Conservation (phyloP, 1,140 invertebrate genomes). For the Rhynchophorus ferrugineus region DNA sequence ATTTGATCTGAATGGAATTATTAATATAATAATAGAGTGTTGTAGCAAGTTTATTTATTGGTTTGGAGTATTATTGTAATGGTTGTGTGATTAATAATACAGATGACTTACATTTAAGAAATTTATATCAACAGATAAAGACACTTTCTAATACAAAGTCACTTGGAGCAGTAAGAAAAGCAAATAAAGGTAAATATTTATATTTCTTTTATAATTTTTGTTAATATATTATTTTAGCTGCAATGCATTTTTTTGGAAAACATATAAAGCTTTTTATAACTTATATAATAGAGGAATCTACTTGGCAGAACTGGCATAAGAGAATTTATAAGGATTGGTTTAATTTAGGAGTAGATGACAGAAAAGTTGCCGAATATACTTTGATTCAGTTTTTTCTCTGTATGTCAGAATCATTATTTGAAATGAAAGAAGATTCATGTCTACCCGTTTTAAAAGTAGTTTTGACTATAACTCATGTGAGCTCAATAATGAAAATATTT, state of each 20-base stretch:
- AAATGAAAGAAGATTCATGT: conserved; percentile 10
- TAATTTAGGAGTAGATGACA: conserved; percentile 19
- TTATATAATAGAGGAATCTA: conserved; percentile 16
- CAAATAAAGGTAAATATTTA: conserved; percentile 27
- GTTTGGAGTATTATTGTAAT: conserved; percentile 23
- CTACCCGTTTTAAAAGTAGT: conserved; percentile 32
- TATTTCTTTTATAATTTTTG: neutral
- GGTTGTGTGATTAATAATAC: conserved; percentile 23
- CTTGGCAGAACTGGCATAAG: conserved; percentile 29
- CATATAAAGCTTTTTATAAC: conserved; percentile 27
- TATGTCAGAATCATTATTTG: conserved; percentile 28
- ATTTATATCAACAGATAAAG: conserved; percentile 25
- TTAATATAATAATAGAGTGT: no score
- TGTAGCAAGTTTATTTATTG: conserved; percentile 24
- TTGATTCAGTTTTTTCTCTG: conserved; percentile 37
- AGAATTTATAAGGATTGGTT: conserved; percentile 24
- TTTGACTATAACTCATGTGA: conserved; percentile 1
- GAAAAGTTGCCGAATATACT: conserved; percentile 27
- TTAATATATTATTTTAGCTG: conserved; percentile 22
- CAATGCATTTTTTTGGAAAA: conserved; percentile 23
- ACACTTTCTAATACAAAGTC: conserved; percentile 15
- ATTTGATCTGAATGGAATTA: no score
- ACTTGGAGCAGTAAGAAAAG: conserved; percentile 15
- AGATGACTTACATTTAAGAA: conserved; percentile 15
- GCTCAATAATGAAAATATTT: neutral